phyloP scores from a whole-genome alignment of 2,113 vertebrate species.

The Petrocephalus microphthalmus region DNA sequence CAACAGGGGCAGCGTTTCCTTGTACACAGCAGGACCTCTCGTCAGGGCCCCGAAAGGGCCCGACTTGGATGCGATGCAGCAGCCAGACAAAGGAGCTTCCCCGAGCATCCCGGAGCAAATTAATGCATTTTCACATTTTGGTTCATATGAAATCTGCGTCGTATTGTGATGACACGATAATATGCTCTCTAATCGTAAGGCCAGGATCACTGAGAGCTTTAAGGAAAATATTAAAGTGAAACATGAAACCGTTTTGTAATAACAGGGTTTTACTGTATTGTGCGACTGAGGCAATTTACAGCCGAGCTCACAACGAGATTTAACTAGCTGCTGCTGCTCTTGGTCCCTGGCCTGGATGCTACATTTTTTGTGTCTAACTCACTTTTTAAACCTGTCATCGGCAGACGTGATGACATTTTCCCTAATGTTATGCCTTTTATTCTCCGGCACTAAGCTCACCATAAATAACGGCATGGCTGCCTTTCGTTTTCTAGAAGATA shows the following conservation, averaged over 20 bases:
- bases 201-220: neutral
- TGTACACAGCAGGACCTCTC: neutral
- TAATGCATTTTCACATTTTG: neutral
- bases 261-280: neutral
- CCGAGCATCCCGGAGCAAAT: neutral
- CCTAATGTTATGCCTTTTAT: neutral
- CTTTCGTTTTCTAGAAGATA: neutral
- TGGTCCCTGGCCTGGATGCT: neutral
- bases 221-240: neutral
- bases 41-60: neutral
- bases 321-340: neutral
- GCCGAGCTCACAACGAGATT: neutral
- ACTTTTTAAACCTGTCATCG: constrained; percentile 15
- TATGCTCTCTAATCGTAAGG: neutral
- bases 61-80: neutral
- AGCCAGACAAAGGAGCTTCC: neutral
- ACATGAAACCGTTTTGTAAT: neutral
- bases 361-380: neutral
- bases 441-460: neutral
- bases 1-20: neutral
- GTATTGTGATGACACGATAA: neutral
- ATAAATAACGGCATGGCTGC: neutral
- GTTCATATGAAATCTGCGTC: neutral
- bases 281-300: neutral
- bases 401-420: neutral